Evolutionary conservation across 2,888 invertebrate species (phyloP), one percentile per base, ranked within the genome.

Genomic region (Lasioglossum marginatum): DNA sequence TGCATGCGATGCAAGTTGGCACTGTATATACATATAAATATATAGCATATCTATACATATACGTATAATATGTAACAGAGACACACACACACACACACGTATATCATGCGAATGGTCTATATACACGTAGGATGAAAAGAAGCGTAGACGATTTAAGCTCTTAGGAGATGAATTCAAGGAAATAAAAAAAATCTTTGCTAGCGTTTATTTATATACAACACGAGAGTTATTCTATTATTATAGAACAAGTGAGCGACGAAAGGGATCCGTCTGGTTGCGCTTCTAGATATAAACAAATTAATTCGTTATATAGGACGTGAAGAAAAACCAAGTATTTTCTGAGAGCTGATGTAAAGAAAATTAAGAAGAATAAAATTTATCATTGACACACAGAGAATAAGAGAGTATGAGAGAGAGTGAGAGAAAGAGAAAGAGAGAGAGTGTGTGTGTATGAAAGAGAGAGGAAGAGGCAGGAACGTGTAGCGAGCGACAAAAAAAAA

Each of bases 261-360:
- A 74, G 31, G 43, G 52, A 77, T 85, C 83, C 85, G 86, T 88
- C 84, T 81, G 77, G 82, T 82, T 84, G 87, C 85, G 89, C 85
- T 88, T 82, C 84, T 90, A 92, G 87, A 89, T 90, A 84, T 34
- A 63, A 63, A 63, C 63, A 63, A 63, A 68, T 86, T 77, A 87
- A 57, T 90, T 87, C 87, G 84, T 89, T 89, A 89, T 77, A 87
- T 77, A 79, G 77, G 75, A 82, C 75, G 73, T 71, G 34, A 82
- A 84, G 70, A 83, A 89, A 43, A 86, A 89, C 77, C 79, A 92
- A 93, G 88, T 92, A 93, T 93, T 93, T 93, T 93, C 87, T 88
- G 91, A 92, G 85, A 90, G 57, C 34, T 34, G 72, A 74, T 78
- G 70, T 77, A 37, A 37, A 68, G 43, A 2, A 68, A 68, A 12